A percentile compares a stretch with the other conserved stretches of the same genome.
Conservation (phyloP, 2,797 vertebrate genomes). For the Buphagus erythrorhynchus region DNA sequence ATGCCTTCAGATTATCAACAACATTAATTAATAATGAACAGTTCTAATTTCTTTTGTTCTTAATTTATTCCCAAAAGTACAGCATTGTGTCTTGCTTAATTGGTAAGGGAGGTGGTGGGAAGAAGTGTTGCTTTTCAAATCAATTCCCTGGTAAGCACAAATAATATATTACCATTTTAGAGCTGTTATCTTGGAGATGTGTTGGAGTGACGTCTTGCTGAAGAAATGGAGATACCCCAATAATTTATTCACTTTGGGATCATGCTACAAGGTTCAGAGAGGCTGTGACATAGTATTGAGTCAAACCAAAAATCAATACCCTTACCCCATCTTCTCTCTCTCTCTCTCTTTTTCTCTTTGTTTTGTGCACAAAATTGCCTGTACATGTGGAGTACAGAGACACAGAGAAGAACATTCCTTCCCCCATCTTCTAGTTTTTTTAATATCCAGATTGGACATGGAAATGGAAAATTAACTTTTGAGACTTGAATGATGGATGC, state of each 20-base stretch:
- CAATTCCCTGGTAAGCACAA: background rate
- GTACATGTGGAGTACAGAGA: background rate
- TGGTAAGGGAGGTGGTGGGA: background rate
- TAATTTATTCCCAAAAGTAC: background rate
- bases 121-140: background rate
- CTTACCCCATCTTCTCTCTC: accelerated
- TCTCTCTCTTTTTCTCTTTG: background rate
- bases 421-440: background rate
- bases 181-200: background rate
- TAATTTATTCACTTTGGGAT: background rate
- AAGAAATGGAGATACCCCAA: background rate
- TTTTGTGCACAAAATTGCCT: background rate
- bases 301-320: background rate
- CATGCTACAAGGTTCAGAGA: background rate
- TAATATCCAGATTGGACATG: background rate
- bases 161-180: background rate
- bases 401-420: background rate
- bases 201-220: background rate
- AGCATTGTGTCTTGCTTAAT: background rate
- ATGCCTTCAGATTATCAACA: background rate
- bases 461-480: background rate
- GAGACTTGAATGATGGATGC: background rate
- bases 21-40: background rate
- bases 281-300: background rate
- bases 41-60: background rate